Evolutionary conservation across 2,888 invertebrate genomes (phyloP).

Genomic region (Tenthredo amoena): DNA sequence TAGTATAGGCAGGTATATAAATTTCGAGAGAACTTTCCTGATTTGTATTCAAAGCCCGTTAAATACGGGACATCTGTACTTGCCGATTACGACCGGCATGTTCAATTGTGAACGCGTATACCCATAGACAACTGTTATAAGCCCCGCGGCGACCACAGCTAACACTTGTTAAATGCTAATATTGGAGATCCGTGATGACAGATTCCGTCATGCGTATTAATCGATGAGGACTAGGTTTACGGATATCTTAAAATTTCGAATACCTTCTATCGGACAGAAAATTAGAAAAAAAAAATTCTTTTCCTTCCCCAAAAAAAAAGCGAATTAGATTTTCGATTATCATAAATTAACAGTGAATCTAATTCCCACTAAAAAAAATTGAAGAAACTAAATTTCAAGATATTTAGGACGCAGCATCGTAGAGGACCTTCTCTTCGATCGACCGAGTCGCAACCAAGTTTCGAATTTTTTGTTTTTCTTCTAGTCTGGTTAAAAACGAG

Average conservation of each 20-base stretch:
- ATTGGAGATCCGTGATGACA: neutral
- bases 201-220: neutral
- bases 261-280: neutral
- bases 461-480: too few relatives aligned
- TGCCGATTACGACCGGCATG: slow-evolving; percentile 36
- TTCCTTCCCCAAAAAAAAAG: neutral
- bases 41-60: slow-evolving; percentile 44
- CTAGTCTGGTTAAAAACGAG: too few relatives aligned
- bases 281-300: neutral
- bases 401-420: too few relatives aligned
- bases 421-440: too few relatives aligned
- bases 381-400: too few relatives aligned
- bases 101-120: neutral
- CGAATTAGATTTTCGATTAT: too few relatives aligned
- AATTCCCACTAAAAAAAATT: too few relatives aligned
- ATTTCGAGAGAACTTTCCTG: neutral
- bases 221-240: neutral
- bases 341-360: too few relatives aligned
- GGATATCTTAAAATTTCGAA: neutral
- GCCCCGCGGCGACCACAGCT: neutral
- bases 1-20: neutral
- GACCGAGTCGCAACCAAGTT: too few relatives aligned
- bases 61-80: slow-evolving; percentile 34
- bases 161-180: slow-evolving; percentile 35
- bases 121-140: neutral